Evolutionary conservation across 2,888 invertebrate genomes (phyloP), one percentile per base, ranked within the genome.

Genomic region (Synergus gifuensis): DNA sequence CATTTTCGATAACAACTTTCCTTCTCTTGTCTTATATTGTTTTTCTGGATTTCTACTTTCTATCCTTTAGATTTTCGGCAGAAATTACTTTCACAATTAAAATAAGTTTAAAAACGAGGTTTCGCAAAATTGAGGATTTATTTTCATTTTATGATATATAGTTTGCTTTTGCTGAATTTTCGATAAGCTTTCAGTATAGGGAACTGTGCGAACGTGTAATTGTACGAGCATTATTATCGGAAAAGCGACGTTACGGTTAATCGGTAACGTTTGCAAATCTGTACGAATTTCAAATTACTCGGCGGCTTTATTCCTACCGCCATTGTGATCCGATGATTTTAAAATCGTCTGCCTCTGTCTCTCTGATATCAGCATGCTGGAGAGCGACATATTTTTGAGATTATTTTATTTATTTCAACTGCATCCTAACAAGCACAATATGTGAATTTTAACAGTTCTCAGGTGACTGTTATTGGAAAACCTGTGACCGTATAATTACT

Each of bases 221-320:
- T 77, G 64, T 49, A 28, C 44, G 62, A 49, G 36, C 3, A 77
- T 54, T 77, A 81, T 78, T 85, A 84, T 87, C 84, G 82, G 79
- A 82, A 78, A 81, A 85, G 83, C 84, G 82, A 84, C 83, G 84
- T 88, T 88, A 87, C 82, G 83, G 86, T 85, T 87, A 87, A 86
- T 87, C 85, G 62, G 76, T 78, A 85, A 84, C 85, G 83, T 80
- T 79, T 80, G 83, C 81, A 84, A 81, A 87, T 84, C 83, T 86
- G 83, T 83, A 85, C 86, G 87, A 87, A 88, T 88, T 88, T 88
- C 86, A 85, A 88, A 88, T 88, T 86, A 88, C 82, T 84, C 85
- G 84, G 78, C 82, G 84, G 87, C 87, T 86, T 88, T 88, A 88
- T 88, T 86, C 83, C 80, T 77, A 81, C 85, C 85, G 83, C 85